Base-by-base conservation (phyloP, 2,888 invertebrate genomes). In the Dermolepida albohirtum region DNA sequence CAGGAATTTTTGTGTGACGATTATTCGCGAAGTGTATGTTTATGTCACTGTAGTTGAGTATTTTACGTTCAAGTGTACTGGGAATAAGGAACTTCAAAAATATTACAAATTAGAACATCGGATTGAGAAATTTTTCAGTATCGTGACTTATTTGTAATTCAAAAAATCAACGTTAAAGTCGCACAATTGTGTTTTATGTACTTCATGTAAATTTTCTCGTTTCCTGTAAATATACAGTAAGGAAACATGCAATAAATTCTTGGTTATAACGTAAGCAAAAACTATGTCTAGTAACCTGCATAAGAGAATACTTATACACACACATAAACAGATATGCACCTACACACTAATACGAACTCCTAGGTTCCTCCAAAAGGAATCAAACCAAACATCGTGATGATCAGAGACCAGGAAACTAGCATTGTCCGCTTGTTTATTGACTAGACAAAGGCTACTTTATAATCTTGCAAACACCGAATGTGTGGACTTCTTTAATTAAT, bases 401-500 rank as follows among this genome's bases (percentile, higher is more conserved):
- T 69, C 73, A 68, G 70, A 72, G 75, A 78, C 77, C 78, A 77
- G 77, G 79, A 78, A 79, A 76, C 75, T 73, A 71, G 72, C 75
- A 73, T 70, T 69, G 69, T 71, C 70, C 68, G 68, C 74, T 78
- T 77, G 75, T 79, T 79, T 78, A 78, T 79, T 72, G 74, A 74
- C 73, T 78, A 75, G 70, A 72, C 74, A 76, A 74, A 73, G 72
- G 72, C 69, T 74, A 72, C 74, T 59, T 44, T 78, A 78, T 77
- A 76, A 74, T 72, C 76, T 78, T 78, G 78, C 78, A 78, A 78
- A 76, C 76, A 72, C 73, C 75, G 72, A 74, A 78, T 78, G 43
- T 16, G n/a, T 77, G 78, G 77, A 7, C 6, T 76, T 75, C 74
- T 77, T 78, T 78, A 78, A 79, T 79, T 79, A 78, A 78, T 78